Percentiles rank a stretch among this genome's conserved stretches.
These are phyloP conservation scores for Hemicordylus capensis DNA, from an alignment of 2,113 vertebrate genomes.

Conservation along the genomic window DNA sequence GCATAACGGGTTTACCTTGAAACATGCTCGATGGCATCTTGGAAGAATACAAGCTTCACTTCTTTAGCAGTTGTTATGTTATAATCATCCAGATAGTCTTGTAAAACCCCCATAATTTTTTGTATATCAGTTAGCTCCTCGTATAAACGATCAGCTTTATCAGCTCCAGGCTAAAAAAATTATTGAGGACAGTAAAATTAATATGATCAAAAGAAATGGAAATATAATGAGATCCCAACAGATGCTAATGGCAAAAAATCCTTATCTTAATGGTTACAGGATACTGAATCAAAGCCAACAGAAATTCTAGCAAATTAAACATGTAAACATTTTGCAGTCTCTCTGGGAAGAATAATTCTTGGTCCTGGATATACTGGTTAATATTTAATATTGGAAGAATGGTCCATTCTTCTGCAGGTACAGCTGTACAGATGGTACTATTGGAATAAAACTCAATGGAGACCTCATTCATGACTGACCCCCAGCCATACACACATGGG, in stretches of 20 bases:
- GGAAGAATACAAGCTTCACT: conserved; percentile 88
- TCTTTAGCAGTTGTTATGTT: conserved; percentile 85
- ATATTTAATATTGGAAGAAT: not conserved
- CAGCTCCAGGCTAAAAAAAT: conserved; percentile 68
- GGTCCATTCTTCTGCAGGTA: not conserved
- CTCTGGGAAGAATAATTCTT: not conserved
- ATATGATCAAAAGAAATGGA: not conserved
- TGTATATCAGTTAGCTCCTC: conserved; percentile 81
- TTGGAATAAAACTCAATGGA: not conserved
- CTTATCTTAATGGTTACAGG: not conserved
- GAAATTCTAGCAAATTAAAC: not conserved
- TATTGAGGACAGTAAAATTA: conserved; percentile 25
- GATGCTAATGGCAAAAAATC: not conserved
- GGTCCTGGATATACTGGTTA: not conserved
- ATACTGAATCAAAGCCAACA: not conserved
- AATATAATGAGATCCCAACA: not conserved
- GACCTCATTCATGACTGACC: not conserved
- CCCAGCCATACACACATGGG: not conserved
- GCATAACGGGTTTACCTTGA: conserved; percentile 74
- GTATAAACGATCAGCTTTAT: conserved; percentile 76
- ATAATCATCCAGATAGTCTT: conserved; percentile 88
- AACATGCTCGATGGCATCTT: conserved; percentile 88
- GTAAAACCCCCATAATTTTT: conserved; percentile 81
- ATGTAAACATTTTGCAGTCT: not conserved
- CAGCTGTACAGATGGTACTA: no score